Conservation (phyloP, 2,888 invertebrate species). For the Calameuta filiformis region DNA sequence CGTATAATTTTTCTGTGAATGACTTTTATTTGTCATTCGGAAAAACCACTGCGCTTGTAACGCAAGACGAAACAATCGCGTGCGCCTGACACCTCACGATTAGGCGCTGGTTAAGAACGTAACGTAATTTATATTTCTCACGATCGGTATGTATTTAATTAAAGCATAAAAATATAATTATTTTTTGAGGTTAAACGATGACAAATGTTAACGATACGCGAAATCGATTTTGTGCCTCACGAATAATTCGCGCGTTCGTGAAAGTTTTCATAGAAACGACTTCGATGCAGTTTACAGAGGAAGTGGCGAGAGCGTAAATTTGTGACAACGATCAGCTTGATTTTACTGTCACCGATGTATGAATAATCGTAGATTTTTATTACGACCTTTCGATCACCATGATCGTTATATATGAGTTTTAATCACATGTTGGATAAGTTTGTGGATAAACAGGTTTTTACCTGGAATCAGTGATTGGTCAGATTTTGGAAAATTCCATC, state of each 20-base stretch:
- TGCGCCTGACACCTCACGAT: not conserved
- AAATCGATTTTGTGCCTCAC: not conserved
- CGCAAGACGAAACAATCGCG: not conserved
- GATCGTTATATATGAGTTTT: not conserved
- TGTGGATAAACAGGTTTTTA: not conserved
- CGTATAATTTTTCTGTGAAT: not conserved
- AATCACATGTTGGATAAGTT: not conserved
- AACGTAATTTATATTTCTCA: not conserved
- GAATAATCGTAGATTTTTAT: not conserved
- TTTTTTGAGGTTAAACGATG: not conserved
- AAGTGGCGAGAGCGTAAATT: not conserved
- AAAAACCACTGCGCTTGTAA: not conserved
- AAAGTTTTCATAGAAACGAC: not conserved
- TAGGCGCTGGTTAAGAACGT: not conserved
- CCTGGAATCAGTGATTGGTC: not conserved
- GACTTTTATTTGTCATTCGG: not conserved
- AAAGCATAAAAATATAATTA: not conserved
- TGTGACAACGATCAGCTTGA: not conserved
- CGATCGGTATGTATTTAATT: not conserved
- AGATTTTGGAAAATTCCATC: not conserved
- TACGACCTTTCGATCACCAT: not conserved
- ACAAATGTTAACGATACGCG: not conserved
- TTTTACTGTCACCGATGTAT: not conserved
- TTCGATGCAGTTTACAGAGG: not conserved
- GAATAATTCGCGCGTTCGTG: not conserved